Evolutionary conservation across 2,113 vertebrate species (phyloP), one percentile per base, ranked within the genome.

Genomic region (Lepus timidus): DNA sequence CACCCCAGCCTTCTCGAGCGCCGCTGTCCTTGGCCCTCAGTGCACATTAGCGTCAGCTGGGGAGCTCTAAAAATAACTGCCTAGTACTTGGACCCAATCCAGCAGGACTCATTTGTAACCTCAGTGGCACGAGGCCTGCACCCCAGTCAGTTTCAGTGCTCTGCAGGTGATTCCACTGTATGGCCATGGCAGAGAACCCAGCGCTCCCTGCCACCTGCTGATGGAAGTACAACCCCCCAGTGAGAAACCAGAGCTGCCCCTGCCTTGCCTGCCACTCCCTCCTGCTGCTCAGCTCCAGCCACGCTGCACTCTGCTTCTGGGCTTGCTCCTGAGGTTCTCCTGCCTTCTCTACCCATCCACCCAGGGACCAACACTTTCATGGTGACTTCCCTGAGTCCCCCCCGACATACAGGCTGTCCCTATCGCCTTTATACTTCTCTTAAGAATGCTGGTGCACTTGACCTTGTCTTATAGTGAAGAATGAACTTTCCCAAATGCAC

Each of bases 221-320:
- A 7, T 13, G 65, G 4, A 20, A 49, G 4, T 25, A 1, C 52
- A 44, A 10, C 0, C 36, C 49, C 58, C 29, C 9, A 16, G 58
- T 71, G 1, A 19, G 58, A 80, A 27, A 4, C 70, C 20, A 25
- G 3, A 19, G 5, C 27, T 4, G 2, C 27, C 7, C 12, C 58
- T 23, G 22, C 29, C 6, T 25, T 23, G n/a, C 31, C 39, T 0
- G 0, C 10, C 13, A 1, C 70, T 82, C 19, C 5, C 49, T 9
- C 49, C 12, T 33, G 20, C 9, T 55, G 4, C 16, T 6, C 49
- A 36, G 39, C 14, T 10, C 20, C 17, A 1, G 22, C 58, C 33
- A 14, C 16, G 11, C 25, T 33, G 6, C 8, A 19, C 16, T 31
- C 9, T 27, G 36, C 58, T 33, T 29, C 13, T 9, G 13, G 29